Percentiles rank a stretch among this genome's conserved stretches.
Evolutionary conservation across 1,140 invertebrate species (phyloP).

Genomic region (Papilio aristodemus): DNA sequence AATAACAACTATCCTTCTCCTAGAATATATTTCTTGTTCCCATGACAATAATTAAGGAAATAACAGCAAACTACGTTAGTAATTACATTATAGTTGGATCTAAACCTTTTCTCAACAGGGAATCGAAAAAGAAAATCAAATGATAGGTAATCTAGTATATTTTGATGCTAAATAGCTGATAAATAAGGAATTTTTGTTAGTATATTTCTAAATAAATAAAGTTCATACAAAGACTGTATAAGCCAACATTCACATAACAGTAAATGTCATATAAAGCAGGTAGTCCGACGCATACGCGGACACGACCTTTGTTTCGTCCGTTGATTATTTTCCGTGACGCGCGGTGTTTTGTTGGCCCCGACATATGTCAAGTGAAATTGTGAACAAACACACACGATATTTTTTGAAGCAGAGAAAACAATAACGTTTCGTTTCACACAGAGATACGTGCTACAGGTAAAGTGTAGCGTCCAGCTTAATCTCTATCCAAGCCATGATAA

Average conservation of each 20-base stretch:
- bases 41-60: no score
- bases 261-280: not conserved
- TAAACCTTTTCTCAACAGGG: no score
- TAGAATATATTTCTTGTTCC: no score
- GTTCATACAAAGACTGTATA: not conserved
- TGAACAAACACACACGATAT: not conserved
- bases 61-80: no score
- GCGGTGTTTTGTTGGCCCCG: not conserved
- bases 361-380: conserved; percentile 23
- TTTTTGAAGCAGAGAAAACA: not conserved
- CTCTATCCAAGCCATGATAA: no score
- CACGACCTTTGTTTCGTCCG: conserved; percentile 12
- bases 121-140: no score
- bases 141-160: no score
- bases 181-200: no score
- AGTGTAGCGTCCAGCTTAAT: not conserved
- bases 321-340: conserved; percentile 19
- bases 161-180: no score
- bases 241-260: not conserved
- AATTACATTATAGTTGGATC: no score
- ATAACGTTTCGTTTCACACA: not conserved
- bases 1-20: no score
- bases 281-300: not conserved
- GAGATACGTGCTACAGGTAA: not conserved
- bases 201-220: no score